Percentiles rank a stretch among this genome's conserved stretches.
These are phyloP conservation scores for Pempheris klunzingeri DNA, from an alignment of 2,797 vertebrate genomes.

Conservation along the genomic window DNA sequence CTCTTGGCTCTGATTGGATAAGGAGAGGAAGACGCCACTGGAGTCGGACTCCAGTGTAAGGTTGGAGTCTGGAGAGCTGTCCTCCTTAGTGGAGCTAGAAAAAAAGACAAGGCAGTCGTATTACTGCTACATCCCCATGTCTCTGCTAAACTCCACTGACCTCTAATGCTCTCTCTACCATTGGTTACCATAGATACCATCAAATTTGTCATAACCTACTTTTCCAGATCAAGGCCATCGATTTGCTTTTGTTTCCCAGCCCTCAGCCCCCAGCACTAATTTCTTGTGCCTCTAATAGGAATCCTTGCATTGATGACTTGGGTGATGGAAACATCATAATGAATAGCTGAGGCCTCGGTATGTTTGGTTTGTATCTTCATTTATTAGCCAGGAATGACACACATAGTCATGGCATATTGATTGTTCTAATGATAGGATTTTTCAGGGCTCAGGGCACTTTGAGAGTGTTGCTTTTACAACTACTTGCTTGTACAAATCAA, in stretches of 20 bases:
- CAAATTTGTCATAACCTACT: conserved; percentile 37
- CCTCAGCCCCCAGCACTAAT: not conserved
- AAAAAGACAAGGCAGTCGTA: conserved; percentile 53
- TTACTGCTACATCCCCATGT: conserved; percentile 15
- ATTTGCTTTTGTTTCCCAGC: conserved; percentile 36
- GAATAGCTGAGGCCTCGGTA: not conserved
- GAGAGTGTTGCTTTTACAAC: not conserved
- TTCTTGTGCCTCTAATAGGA: conserved; percentile 10
- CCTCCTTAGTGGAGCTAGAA: conserved; percentile 79
- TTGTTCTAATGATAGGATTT: not conserved
- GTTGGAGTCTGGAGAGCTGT: conserved; percentile 86
- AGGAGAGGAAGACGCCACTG: conserved; percentile 84
- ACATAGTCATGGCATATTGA: conserved; percentile 10
- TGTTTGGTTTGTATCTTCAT: conserved; percentile 12
- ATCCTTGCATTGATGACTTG: conserved; percentile 7
- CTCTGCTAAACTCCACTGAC: conserved; percentile 9
- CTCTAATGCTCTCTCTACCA: not conserved
- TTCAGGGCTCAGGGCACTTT: not conserved
- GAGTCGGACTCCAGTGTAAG: conserved; percentile 84
- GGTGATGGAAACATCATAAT: conserved; percentile 23
- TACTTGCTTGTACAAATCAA: not conserved
- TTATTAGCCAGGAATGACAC: conserved; percentile 5
- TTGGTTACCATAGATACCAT: conserved; percentile 18
- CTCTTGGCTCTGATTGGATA: conserved; percentile 85
- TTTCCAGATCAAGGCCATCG: conserved; percentile 36